These are phyloP conservation scores for Eristalis intricaria DNA, from an alignment of 2,888 invertebrate species.

Conservation along the genomic window DNA sequence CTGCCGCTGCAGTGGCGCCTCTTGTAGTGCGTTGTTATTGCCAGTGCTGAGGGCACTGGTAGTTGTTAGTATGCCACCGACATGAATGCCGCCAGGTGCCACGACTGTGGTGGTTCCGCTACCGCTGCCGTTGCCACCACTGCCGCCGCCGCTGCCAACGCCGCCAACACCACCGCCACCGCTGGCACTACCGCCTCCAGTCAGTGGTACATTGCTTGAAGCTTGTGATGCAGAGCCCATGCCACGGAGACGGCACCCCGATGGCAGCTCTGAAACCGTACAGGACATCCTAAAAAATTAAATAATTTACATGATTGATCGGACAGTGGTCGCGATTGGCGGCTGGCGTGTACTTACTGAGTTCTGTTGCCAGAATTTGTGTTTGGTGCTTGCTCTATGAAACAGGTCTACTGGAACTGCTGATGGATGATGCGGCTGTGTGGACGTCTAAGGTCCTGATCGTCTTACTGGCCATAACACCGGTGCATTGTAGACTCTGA, in stretches of 20 bases:
- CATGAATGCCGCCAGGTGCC: constrained; percentile 75
- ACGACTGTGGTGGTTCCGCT: constrained; percentile 73
- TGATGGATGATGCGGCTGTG: constrained; percentile 51
- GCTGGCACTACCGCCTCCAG: constrained; percentile 75
- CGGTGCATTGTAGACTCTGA: constrained; percentile 66
- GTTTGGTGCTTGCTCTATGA: constrained; percentile 66
- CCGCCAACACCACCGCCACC: constrained; percentile 73
- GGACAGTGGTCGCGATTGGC: neutral
- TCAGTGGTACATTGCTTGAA: constrained; percentile 76
- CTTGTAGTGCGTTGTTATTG: constrained; percentile 78
- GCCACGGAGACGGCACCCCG: constrained; percentile 81
- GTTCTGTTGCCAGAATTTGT: constrained; percentile 71
- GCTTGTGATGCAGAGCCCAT: constrained; percentile 80
- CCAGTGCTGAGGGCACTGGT: constrained; percentile 74
- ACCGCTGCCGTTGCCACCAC: constrained; percentile 76
- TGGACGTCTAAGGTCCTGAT: constrained; percentile 48
- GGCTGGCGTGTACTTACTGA: constrained; percentile 46
- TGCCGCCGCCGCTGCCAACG: constrained; percentile 65
- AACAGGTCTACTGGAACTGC: constrained; percentile 47
- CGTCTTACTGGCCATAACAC: constrained; percentile 63
- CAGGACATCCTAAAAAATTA: constrained; percentile 82
- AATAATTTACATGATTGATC: neutral
- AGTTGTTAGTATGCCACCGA: constrained; percentile 75
- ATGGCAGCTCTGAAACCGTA: constrained; percentile 83
- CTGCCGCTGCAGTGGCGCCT: constrained; percentile 79